A percentile compares a stretch with the other conserved stretches of the same genome.
Evolutionary conservation across 2,113 vertebrate species (phyloP).

Genomic region (Dolichotis patagonum): DNA sequence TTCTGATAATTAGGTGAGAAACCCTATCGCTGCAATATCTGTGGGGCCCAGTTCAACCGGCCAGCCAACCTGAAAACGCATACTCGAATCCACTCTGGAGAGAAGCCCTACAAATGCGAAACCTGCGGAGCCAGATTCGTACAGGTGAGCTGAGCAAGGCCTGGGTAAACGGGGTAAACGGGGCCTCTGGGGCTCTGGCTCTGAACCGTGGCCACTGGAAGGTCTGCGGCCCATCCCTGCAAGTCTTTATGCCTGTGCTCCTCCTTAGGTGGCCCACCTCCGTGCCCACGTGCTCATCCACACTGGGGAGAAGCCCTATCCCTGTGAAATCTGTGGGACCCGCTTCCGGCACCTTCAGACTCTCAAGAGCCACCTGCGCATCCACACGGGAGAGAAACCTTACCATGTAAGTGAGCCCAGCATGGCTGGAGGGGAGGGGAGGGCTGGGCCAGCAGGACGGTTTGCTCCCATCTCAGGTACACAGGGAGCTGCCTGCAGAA

Average conservation of each 20-base stretch:
- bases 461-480: not conserved
- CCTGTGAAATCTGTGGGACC: conserved; percentile 98
- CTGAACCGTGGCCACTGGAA: accelerated
- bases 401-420: conserved; percentile 93
- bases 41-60: conserved; percentile 97
- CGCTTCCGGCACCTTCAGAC: conserved; percentile 98
- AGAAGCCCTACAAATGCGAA: conserved; percentile 99
- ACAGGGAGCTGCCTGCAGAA: not conserved
- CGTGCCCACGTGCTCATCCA: conserved; percentile 98
- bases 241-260: accelerated
- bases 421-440: accelerated
- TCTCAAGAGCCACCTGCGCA: conserved; percentile 97
- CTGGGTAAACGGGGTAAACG: accelerated
- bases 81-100: conserved; percentile 97
- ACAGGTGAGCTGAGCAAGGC: conserved; percentile 79
- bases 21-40: conserved; percentile 97
- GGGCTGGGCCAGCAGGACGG: not conserved
- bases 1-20: conserved; percentile 90
- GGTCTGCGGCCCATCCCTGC: not conserved
- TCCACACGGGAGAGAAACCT: conserved; percentile 98
- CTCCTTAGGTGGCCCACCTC: conserved; percentile 95
- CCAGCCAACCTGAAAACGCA: conserved; percentile 99
- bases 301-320: conserved; percentile 98
- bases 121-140: conserved; percentile 92
- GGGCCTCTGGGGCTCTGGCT: accelerated